Evolutionary conservation across 2,797 vertebrate genomes (phyloP), one percentile per base, ranked within the genome.

Genomic region (Hephaestus fuliginosus): DNA sequence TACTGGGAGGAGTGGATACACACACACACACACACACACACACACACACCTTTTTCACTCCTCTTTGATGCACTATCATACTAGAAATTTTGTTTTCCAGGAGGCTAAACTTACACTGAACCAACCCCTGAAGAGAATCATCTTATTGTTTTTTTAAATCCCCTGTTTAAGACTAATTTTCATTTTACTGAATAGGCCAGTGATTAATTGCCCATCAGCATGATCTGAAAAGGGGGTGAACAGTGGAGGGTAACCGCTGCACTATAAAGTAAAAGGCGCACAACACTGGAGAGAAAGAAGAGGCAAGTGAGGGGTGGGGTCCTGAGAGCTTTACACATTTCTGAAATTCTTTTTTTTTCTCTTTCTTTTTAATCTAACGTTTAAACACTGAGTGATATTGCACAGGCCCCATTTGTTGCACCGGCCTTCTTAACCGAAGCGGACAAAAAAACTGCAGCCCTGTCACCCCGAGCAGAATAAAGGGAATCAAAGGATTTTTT

Each of bases 401-500:
- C 94, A 95, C 93, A 91, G 91, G 95, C 95, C 86, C 65, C 90
- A 91, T 94, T 96, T 96, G 93, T 96, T 95, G 93, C 91, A 94
- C 89, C 30, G 86, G 90, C 88, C 94, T 95, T 93, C 36, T 95
- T 94, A 95, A 94, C 92, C 91, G 88, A 95, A 93, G 92, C 94
- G 89, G 93, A 96, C 93, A 96, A 95, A 95, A 94, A 95, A 78
- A 77, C 82, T 93, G 93, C 92, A 94, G 93, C 86, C 94, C 93
- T 95, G 95, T 95, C 96, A 95, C 93, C 94, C 93, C 78, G 86
- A 96, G 96, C 94, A 96, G 96, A 97, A 97, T 94, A 93, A 96
- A 97, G 90, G 90, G 95, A 97, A 97, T 97, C 96, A 96, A 97
- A 97, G 94, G 96, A 95, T 96, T 96, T 95, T 33, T 95, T 94